Evolutionary conservation across 2,888 invertebrate species (phyloP), one percentile per base, ranked within the genome.

Genomic region (Arenicola marina): DNA sequence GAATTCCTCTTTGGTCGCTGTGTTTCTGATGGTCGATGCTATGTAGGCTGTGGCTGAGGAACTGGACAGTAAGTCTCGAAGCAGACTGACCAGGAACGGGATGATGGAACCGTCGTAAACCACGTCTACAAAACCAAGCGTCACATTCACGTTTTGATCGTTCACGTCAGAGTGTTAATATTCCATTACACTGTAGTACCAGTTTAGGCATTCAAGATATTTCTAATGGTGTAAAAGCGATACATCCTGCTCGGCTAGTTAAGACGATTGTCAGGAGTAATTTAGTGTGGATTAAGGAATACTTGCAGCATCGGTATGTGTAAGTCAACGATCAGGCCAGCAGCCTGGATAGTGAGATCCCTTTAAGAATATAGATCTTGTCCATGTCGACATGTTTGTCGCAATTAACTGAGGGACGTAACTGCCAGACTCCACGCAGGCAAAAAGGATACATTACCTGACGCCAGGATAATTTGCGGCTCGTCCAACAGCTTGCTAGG

Each of bases 101-200:
- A 53, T 32, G 24, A 53, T 53, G 24, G 31, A 31, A 28, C 4
- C 15, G 32, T 53, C 53, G 32, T 53, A 53, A 11, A 53, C 53
- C 7, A 53, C 53, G 24, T 53, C 53, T 53, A 32, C 24, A 32
- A 31, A 38, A 38, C 38, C 11, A 11, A 11, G 18, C 11, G 18
- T 38, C n/a, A n/a, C n/a, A n/a, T n/a, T n/a, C n/a, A 15, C n/a
- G n/a, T 38, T 15, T 38, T 38, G 43, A 38, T 38, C n/a, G n/a
- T 11, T 11, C 43, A 38, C 43, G 11, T 38, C n/a, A n/a, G n/a
- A 38, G 11, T 38, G n/a, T 38, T 38, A 38, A 38, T 38, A 38
- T 15, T 38, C 11, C 11, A 38, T 38, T 38, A n/a, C 11, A 15
- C 43, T 38, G 11, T 38, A 38, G 11, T 15, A n/a, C n/a, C n/a